Conservation (phyloP, 2,797 vertebrate genomes). For the Pipistrellus kuhlii region DNA sequence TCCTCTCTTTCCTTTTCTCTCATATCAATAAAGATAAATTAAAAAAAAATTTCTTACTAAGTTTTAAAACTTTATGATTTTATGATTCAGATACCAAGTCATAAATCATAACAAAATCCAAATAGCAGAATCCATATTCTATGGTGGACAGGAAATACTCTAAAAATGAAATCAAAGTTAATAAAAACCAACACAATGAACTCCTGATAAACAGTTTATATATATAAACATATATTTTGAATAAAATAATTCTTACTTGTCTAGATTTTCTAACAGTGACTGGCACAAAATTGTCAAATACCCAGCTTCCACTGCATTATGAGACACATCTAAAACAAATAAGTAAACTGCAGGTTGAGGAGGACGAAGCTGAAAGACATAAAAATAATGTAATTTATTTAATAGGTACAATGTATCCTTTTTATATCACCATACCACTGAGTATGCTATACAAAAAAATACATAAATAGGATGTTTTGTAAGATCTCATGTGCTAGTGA, state of each 20-base stretch:
- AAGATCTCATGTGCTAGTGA: neutral
- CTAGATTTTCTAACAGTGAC: constrained; percentile 94
- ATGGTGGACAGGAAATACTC: neutral
- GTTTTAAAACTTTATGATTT: neutral
- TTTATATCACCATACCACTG: neutral
- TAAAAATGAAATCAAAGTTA: constrained; percentile 15
- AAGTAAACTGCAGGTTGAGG: constrained; percentile 98
- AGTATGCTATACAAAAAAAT: neutral
- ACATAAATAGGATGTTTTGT: neutral
- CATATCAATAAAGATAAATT: too few species aligned
- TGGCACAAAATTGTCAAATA: constrained; percentile 96
- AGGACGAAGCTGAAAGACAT: constrained; percentile 93
- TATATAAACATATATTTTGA: neutral
- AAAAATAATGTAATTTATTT: constrained; percentile 51
- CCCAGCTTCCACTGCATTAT: constrained; percentile 96
- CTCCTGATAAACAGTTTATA: constrained; percentile 22
- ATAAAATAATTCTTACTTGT: constrained; percentile 91
- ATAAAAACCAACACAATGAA: neutral
- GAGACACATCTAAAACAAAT: constrained; percentile 97
- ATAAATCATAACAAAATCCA: neutral
- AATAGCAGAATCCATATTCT: neutral
- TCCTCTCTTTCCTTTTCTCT: too few species aligned
- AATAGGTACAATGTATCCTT: neutral
- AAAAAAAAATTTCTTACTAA: neutral
- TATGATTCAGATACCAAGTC: neutral